Percentiles rank a stretch among this genome's conserved stretches.
phyloP scores from a whole-genome alignment of 2,888 invertebrate genomes.

The Papilio elwesi region DNA sequence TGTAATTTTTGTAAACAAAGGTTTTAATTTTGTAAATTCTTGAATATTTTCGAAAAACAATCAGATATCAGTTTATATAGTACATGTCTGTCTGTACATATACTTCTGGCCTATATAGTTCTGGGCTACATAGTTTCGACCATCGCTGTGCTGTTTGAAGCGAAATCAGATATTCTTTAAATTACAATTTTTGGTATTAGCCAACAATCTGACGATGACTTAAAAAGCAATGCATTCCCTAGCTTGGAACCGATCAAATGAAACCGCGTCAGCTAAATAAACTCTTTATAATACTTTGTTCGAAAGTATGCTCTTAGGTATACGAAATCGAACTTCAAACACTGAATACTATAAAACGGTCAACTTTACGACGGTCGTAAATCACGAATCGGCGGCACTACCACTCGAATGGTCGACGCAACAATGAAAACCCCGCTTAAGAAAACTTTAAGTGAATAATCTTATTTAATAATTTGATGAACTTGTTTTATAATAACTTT shows the following conservation, averaged over 20 bases:
- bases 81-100: too few relatives aligned
- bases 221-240: neutral
- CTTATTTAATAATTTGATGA: slow-evolving; percentile 28
- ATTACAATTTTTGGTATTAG: too few relatives aligned
- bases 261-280: slow-evolving; percentile 53
- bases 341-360: slow-evolving; percentile 69
- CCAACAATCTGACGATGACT: too few relatives aligned
- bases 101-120: too few relatives aligned
- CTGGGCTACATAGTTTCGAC: too few relatives aligned
- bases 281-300: slow-evolving; percentile 57
- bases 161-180: too few relatives aligned
- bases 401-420: slow-evolving; percentile 50
- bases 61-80: too few relatives aligned
- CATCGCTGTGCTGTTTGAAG: too few relatives aligned
- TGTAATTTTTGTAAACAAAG: too few relatives aligned
- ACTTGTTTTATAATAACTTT: neutral
- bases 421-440: slow-evolving; percentile 51
- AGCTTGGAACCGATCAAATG: slow-evolving; percentile 49
- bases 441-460: slow-evolving; percentile 23
- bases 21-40: too few relatives aligned
- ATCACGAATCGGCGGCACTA: slow-evolving; percentile 69
- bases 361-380: slow-evolving; percentile 72
- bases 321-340: slow-evolving; percentile 58
- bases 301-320: slow-evolving; percentile 55
- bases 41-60: too few relatives aligned